Evolutionary conservation across 1,140 invertebrate species (phyloP).

Genomic region (Zaprionus kolodkinae): DNA sequence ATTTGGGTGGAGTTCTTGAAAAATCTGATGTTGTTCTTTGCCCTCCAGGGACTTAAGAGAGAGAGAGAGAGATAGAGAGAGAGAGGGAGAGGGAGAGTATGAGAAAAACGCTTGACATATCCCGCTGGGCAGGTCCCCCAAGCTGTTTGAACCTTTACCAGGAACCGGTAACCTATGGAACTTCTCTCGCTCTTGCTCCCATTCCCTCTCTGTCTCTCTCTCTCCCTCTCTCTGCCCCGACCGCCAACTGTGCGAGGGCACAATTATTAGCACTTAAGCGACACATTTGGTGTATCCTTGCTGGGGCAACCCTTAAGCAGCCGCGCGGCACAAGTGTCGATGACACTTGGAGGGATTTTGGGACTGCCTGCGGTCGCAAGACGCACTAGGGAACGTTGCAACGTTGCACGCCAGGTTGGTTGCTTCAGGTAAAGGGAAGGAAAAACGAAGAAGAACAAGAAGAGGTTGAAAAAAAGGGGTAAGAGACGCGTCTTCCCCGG

Average conservation of each 20-base stretch:
- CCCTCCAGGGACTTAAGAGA: background rate
- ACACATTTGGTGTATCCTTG: slow-evolving; percentile 58
- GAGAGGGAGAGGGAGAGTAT: background rate
- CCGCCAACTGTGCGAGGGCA: slow-evolving; percentile 75
- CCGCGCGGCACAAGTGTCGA: slow-evolving; percentile 75
- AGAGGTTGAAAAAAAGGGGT: slow-evolving; percentile 16
- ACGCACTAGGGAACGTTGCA: slow-evolving; percentile 57
- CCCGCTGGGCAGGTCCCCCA: slow-evolving; percentile 34
- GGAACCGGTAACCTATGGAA: slow-evolving; percentile 1
- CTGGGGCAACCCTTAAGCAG: slow-evolving; percentile 72
- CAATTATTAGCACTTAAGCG: slow-evolving; percentile 81
- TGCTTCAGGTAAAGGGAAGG: slow-evolving; percentile 54
- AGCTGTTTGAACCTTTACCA: background rate
- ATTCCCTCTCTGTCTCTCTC: background rate
- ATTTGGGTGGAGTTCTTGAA: slow-evolving; percentile 43
- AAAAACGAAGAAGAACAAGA: background rate
- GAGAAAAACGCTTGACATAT: slow-evolving; percentile 28
- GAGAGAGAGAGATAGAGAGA: background rate
- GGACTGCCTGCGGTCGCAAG: slow-evolving; percentile 34
- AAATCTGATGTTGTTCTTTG: slow-evolving; percentile 9
- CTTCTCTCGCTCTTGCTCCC: background rate
- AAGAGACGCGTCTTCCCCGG: slow-evolving; percentile 33
- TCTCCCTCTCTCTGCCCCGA: slow-evolving; percentile 28
- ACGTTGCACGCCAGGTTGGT: slow-evolving; percentile 51
- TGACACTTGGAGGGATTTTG: slow-evolving; percentile 80